Evolutionary conservation across 2,888 invertebrate species (phyloP), one percentile per base, ranked within the genome.

Genomic region (Standfussiana lucernea): DNA sequence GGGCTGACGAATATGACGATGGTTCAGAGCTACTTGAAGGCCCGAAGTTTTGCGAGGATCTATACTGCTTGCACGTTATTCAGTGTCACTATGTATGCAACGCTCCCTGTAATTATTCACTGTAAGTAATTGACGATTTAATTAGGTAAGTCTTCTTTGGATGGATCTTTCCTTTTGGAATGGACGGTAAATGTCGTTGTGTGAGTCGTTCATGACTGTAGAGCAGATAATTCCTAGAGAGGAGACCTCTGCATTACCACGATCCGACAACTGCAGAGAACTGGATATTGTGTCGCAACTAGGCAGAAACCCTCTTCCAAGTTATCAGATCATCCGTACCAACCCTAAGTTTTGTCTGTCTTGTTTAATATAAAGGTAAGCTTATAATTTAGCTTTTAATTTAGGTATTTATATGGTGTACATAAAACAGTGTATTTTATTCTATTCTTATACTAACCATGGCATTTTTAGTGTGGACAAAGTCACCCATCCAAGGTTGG

Each of bases 1-100:
- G 97, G 97, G 0, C 82, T 96, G 53, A 95, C 95, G 0, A 95
- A 95, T 68, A 95, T 95, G 95, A 95, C 94, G 0, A 96, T 96
- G 96, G 24, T 71, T 42, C 80, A 85, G 2, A 94, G 95, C 59
- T 96, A 93, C 56, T 83, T 82, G 15, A 87, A 86, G 0, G 96
- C 96, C 2, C 92, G 89, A 78, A 93, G 86, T n/a, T 96, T 96
- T 75, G 93, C 92, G 0, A 93, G 90, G 75, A 89, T 93, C n/a
- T 96, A 96, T 75, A 95, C 96, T 0, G 93, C 93, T 24, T 95
- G 95, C 69, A 92, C 94, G 0, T 82, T 95, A 85, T 95, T 95
- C 56, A 96, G 96, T 79, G 94, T 95, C 0, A 91, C 93, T 1
- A 92, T 94, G 92, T 96, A 96, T 77, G 91, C 92, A 1, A 84